Evolutionary conservation across 2,113 vertebrate genomes (phyloP), one percentile per base, ranked within the genome.

Genomic region (Saguinus midas): DNA sequence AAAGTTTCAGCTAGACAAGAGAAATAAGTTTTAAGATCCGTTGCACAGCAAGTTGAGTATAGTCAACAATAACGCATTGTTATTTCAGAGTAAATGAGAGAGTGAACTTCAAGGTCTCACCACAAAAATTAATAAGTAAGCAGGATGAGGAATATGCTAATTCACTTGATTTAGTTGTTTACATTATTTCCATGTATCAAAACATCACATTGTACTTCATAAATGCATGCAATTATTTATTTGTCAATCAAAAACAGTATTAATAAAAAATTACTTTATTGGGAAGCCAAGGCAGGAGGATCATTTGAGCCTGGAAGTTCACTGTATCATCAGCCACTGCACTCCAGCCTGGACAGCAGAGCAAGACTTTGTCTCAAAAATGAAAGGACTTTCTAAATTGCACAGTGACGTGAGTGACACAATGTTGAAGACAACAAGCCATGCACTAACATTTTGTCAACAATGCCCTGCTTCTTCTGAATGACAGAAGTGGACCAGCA

Each of bases 401-500:
- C 25, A 43, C 40, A 23, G 9, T 2, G 48, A 14, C 35, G 0
- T 21, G 20, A 25, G 0, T 27, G 13, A 35, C 9, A n/a, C 6
- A n/a, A 0, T 5, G 0, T 32, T n/a, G 70, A 27, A 70, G 57
- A 8, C 14, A 48, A 40, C 27, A 40, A 68, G 7, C 14, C 1
- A 0, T 5, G 57, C 16, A 4, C 40, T 13, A 2, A 13, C 29
- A 18, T 6, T 7, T 32, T 0, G 75, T 35, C 29, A 9, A 45
- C 3, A 2, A 20, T 45, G 5, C 0, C 12, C 2, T 11, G 4
- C 13, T 20, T 6, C 16, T 5, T 32, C 52, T 12, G 25, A 27
- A 27, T 55, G 17, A 21, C 1, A 21, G 48, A 35, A 0, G 1
- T 23, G 25, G 29, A n/a, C 0, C 2, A 2, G 76, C 9, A 21